Conservation (phyloP, 2,888 invertebrate species). For the Pherbina coryleti region DNA sequence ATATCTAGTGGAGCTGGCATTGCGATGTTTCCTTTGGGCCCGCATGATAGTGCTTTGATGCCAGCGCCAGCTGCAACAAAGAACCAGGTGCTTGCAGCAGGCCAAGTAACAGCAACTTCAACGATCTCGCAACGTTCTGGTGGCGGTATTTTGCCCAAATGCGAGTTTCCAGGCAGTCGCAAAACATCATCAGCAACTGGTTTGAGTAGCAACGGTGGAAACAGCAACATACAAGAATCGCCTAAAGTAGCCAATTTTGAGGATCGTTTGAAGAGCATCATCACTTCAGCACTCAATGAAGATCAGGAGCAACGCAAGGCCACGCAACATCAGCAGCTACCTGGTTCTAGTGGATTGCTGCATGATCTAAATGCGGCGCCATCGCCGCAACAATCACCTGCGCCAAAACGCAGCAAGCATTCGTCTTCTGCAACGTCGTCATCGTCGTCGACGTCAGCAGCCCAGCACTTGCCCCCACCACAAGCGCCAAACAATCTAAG, state of each 20-base stretch:
- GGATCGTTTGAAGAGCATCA: conserved; percentile 88
- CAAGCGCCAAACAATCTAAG: conserved; percentile 61
- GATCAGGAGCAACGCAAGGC: conserved; percentile 75
- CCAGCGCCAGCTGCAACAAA: conserved; percentile 60
- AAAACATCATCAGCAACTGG: conserved; percentile 40
- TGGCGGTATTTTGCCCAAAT: conserved; percentile 57
- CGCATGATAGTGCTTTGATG: conserved; percentile 66
- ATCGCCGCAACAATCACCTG: conserved; percentile 54
- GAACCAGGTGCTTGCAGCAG: not conserved
- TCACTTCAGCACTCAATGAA: conserved; percentile 88
- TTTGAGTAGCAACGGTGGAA: conserved; percentile 17
- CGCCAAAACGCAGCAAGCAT: conserved; percentile 62
- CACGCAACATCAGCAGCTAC: conserved; percentile 52
- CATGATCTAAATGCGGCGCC: conserved; percentile 40
- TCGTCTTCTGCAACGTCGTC: conserved; percentile 44
- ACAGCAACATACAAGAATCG: conserved; percentile 73
- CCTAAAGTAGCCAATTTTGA: conserved; percentile 90
- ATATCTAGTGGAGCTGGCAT: not conserved
- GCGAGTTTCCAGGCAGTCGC: conserved; percentile 58
- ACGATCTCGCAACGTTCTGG: conserved; percentile 26
- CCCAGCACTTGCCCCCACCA: conserved; percentile 48
- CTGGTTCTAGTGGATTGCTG: conserved; percentile 26
- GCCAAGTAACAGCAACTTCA: conserved; percentile 23
- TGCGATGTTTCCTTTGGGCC: not conserved
- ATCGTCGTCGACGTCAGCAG: conserved; percentile 31